Base-by-base conservation (phyloP, 2,113 vertebrate genomes). In the Peromyscus californicus region DNA sequence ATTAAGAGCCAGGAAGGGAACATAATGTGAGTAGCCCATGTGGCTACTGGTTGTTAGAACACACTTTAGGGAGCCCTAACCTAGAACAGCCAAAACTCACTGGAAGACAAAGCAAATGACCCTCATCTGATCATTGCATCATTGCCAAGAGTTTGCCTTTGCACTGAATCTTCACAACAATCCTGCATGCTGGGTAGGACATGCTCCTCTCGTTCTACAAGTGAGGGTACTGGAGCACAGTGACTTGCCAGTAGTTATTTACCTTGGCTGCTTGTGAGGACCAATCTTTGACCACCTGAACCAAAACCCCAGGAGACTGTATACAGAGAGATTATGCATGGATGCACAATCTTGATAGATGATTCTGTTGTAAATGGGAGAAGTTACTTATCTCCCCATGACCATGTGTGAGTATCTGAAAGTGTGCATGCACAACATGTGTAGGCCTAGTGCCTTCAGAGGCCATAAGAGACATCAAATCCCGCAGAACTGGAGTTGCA, bases 391-490 rank as follows among this genome's bases (percentile, higher is more conserved):
- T 31, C 65, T 11, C 29, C 65, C 57, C 57, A 42, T 6, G 48
- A 16, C 7, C 39, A n/a, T 26, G 3, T 39, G 45, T 90, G 8
- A 29, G 19, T 26, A 24, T 33, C 29, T 22, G 63, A 48, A n/a
- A 36, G 19, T n/a, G 31, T 54, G 6, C 11, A n/a, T 54, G 3
- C 33, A 26, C 0, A 22, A 7, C 36, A 4, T 16, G 33, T 3
- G 12, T 36, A 8, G 26, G 3, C 11, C 11, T 36, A 22, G n/a
- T 31, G 57, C 22, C 24, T n/a, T 42, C n/a, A 17, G 57, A 42
- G 39, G 7, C 59, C 82, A 84, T 15, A 31, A 63, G 42, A 76
- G n/a, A 3, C 7, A 2, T 31, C 63, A 13, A 84, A 29, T 29
- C 7, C 15, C 13, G 24, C 29, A 26, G n/a, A 61, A 84, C 13